Percentiles rank a stretch among this genome's conserved stretches.
Evolutionary conservation across 2,113 vertebrate genomes (phyloP).

Genomic region (Salvator merianae): DNA sequence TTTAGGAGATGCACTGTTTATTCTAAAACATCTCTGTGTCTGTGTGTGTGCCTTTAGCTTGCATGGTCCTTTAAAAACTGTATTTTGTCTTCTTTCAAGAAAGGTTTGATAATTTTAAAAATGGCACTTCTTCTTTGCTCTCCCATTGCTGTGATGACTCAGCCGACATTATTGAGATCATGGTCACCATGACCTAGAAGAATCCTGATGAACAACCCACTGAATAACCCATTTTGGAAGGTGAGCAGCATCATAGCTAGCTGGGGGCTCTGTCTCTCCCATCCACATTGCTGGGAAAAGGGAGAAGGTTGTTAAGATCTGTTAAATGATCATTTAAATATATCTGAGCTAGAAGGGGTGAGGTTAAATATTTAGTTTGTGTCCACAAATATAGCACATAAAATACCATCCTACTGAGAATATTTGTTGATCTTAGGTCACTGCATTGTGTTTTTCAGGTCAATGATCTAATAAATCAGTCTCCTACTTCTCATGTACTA

Average conservation of each 20-base stretch:
- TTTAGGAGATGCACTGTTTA: background rate
- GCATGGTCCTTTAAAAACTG: background rate
- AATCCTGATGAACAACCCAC: conserved; percentile 32
- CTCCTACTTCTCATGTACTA: background rate
- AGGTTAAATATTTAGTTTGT: conserved; percentile 27
- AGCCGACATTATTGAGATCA: conserved; percentile 59
- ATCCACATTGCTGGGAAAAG: background rate
- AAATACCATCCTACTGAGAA: background rate
- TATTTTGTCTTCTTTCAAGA: conserved; percentile 14
- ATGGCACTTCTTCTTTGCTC: conserved; percentile 16
- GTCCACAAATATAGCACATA: conserved; percentile 14
- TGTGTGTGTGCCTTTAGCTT: background rate
- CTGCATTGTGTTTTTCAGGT: conserved; percentile 5
- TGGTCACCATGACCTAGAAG: conserved; percentile 63
- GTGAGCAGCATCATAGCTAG: conserved; percentile 42
- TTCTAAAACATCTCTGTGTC: conserved; percentile 24
- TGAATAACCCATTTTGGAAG: conserved; percentile 50
- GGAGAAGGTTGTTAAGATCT: background rate
- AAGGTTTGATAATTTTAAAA: conserved; percentile 32
- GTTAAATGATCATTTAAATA: background rate
- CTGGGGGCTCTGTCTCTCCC: conserved; percentile 7
- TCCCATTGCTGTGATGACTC: conserved; percentile 43
- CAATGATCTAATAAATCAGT: background rate
- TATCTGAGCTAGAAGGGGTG: background rate
- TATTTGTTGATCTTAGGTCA: conserved; percentile 11